Conservation (phyloP, 2,113 vertebrate genomes). For the Lycocorax pyrrhopterus region DNA sequence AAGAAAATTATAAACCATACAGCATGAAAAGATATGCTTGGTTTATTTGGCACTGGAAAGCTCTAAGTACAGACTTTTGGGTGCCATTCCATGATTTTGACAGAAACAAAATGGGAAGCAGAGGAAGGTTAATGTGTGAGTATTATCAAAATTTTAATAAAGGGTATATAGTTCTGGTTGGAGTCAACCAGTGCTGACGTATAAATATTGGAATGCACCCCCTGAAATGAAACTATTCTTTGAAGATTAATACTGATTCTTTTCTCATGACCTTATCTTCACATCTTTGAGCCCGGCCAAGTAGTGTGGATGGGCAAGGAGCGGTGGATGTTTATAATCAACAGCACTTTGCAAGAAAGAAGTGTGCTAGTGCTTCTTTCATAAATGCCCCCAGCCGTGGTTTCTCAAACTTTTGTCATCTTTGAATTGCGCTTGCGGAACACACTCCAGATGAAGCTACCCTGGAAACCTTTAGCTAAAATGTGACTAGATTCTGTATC, state of each 20-base stretch:
- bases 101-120: not conserved
- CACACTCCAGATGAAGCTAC: not conserved
- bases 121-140: not conserved
- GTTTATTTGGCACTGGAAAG: slow-evolving; percentile 53
- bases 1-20: slow-evolving; percentile 62
- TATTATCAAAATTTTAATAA: not conserved
- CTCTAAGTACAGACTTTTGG: not conserved
- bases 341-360: not conserved
- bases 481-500: not conserved
- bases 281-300: not conserved
- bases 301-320: not conserved
- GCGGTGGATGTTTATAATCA: not conserved
- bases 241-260: not conserved
- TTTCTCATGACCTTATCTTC: not conserved
- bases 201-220: not conserved
- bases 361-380: not conserved
- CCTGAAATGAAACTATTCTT: not conserved
- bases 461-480: not conserved
- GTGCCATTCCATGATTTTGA: not conserved
- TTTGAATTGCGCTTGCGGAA: not conserved
- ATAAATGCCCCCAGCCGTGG: not conserved
- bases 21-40: slow-evolving; percentile 50
- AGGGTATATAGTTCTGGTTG: not conserved
- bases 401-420: not conserved
- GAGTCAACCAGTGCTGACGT: not conserved